Conservation (phyloP, 2,888 invertebrate genomes). For the Schizotus pectinicornis region DNA sequence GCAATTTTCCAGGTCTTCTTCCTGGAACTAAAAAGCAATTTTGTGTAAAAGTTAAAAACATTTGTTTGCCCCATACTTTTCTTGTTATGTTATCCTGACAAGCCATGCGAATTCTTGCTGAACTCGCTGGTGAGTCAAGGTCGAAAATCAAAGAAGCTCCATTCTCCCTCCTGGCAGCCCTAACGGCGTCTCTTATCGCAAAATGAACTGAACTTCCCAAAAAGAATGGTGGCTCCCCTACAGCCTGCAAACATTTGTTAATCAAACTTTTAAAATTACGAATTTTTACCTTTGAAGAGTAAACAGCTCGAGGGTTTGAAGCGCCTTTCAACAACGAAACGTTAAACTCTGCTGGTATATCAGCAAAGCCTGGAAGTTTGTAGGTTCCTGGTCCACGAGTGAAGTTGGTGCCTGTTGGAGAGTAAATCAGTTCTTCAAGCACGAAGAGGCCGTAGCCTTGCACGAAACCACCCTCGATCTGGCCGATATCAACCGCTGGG, state of each 20-base stretch:
- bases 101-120: slow-evolving; percentile 87
- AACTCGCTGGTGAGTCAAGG: slow-evolving; percentile 85
- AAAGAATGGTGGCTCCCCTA: slow-evolving; percentile 95
- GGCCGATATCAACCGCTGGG: slow-evolving; percentile 96
- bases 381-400: slow-evolving; percentile 93
- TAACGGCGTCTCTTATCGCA: slow-evolving; percentile 88
- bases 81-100: slow-evolving; percentile 85
- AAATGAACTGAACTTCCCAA: slow-evolving; percentile 87
- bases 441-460: slow-evolving; percentile 94
- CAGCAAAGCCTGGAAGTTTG: slow-evolving; percentile 91
- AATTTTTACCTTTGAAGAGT: slow-evolving; percentile 84
- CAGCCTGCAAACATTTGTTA: slow-evolving; percentile 67
- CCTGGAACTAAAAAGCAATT: slow-evolving; percentile 62
- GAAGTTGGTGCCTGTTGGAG: slow-evolving; percentile 79
- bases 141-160: slow-evolving; percentile 64
- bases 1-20: slow-evolving; percentile 62
- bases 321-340: slow-evolving; percentile 89
- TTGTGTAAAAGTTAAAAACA: background rate
- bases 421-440: slow-evolving; percentile 87
- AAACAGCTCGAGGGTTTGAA: slow-evolving; percentile 89
- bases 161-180: slow-evolving; percentile 77
- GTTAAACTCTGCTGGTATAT: slow-evolving; percentile 91
- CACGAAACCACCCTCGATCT: slow-evolving; percentile 93
- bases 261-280: slow-evolving; percentile 9
- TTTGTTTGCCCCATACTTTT: slow-evolving; percentile 59